Conservation (phyloP, 2,888 invertebrate species). For the Malthinus flaveolus region DNA sequence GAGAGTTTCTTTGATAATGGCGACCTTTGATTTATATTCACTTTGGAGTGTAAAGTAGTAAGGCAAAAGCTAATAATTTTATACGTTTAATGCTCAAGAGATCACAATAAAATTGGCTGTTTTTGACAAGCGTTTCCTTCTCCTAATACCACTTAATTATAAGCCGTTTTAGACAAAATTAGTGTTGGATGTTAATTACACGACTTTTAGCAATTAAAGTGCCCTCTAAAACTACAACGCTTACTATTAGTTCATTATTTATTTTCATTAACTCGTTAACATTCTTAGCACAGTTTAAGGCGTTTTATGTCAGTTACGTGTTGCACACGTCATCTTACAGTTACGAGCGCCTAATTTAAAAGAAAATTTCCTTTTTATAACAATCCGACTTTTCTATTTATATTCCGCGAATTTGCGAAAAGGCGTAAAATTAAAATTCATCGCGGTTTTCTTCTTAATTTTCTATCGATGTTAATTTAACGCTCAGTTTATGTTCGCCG, state of each 20-base stretch:
- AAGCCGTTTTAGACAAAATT: no score
- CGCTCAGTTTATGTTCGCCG: constrained; percentile 16
- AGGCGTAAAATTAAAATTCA: neutral
- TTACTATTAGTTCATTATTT: no score
- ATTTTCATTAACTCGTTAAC: no score
- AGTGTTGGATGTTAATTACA: no score
- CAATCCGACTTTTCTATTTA: no score
- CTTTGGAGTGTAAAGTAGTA: constrained; percentile 11
- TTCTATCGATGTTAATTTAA: constrained; percentile 26
- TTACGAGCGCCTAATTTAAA: no score
- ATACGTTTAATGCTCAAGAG: constrained; percentile 12
- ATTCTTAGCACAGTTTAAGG: no score
- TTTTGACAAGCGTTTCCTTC: constrained; percentile 13
- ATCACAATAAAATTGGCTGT: constrained; percentile 5
- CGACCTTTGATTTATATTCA: constrained; percentile 20
- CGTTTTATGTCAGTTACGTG: no score
- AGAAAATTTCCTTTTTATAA: no score
- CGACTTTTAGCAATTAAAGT: no score
- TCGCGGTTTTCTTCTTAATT: constrained; percentile 15
- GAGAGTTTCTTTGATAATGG: constrained; percentile 18
- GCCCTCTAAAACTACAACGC: no score
- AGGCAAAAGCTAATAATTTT: constrained; percentile 12
- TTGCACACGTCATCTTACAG: no score
- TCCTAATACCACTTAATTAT: neutral
- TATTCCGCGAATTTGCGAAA: neutral